phyloP scores from a whole-genome alignment of 2,797 vertebrate genomes.

The Microchirus variegatus region DNA sequence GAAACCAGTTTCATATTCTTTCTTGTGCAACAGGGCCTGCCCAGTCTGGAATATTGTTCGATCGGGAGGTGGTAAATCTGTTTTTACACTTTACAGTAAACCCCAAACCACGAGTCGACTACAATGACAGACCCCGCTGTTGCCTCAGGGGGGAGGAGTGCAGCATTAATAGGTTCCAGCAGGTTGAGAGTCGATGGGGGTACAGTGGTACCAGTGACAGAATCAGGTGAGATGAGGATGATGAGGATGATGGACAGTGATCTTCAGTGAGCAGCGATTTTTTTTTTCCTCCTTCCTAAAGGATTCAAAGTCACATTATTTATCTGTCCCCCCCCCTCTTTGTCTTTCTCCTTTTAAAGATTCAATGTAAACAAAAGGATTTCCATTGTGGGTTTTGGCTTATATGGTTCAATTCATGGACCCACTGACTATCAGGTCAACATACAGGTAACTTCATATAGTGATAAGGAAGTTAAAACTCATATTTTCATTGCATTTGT shows the following conservation, averaged over 20 bases:
- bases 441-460: slow-evolving; percentile 87
- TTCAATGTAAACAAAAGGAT: slow-evolving; percentile 96
- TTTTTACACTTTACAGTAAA: slow-evolving; percentile 99
- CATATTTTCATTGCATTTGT: slow-evolving; percentile 1
- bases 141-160: slow-evolving; percentile 97
- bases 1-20: slow-evolving; percentile 78
- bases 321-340: not conserved
- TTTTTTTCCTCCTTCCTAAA: not conserved
- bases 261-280: not conserved
- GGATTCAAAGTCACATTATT: not conserved
- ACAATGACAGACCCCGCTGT: slow-evolving; percentile 96
- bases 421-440: slow-evolving; percentile 98
- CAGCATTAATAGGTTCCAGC: slow-evolving; percentile 97
- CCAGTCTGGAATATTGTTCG: slow-evolving; percentile 93
- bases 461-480: not conserved
- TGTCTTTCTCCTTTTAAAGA: slow-evolving; percentile 70
- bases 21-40: slow-evolving; percentile 89
- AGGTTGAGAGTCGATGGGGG: slow-evolving; percentile 99
- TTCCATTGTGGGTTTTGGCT: slow-evolving; percentile 96
- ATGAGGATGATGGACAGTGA: not conserved
- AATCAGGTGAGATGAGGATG: slow-evolving; percentile 85
- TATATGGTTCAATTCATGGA: slow-evolving; percentile 98
- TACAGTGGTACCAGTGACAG: slow-evolving; percentile 98
- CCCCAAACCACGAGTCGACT: slow-evolving; percentile 97
- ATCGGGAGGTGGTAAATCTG: slow-evolving; percentile 95